These are phyloP conservation scores for Etia nguti DNA, from an alignment of 2,113 vertebrate genomes.

Conservation along the genomic window DNA sequence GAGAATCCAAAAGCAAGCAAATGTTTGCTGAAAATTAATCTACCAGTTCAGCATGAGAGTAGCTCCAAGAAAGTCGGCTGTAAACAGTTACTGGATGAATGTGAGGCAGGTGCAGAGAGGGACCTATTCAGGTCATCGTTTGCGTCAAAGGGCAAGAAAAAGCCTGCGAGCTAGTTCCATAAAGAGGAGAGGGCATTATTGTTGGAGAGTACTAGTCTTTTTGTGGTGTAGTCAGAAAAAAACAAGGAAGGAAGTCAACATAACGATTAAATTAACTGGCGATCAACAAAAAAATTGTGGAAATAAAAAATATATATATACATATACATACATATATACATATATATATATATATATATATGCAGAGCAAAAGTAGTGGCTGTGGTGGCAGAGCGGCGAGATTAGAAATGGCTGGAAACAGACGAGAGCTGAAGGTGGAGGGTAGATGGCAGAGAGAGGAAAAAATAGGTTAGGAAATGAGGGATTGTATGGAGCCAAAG, in stretches of 20 bases:
- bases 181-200: background rate
- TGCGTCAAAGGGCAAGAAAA: background rate
- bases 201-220: background rate
- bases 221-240: background rate
- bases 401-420: conserved; percentile 34
- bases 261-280: background rate
- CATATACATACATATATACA: rapidly evolving
- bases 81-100: background rate
- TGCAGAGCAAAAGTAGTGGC: background rate
- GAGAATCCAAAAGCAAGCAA: background rate
- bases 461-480: conserved; percentile 39
- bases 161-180: background rate
- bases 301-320: background rate
- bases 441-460: background rate
- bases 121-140: background rate
- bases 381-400: background rate
- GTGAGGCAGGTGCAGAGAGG: background rate
- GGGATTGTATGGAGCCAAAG: conserved; percentile 45
- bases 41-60: background rate
- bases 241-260: background rate
- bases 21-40: background rate
- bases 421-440: conserved; percentile 34
- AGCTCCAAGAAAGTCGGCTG: background rate
- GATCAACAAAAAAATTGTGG: background rate
- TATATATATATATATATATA: background rate